A percentile compares a stretch with the other conserved stretches of the same genome.
These are phyloP conservation scores for Echinarachnius parma DNA, from an alignment of 53 echinoderm and acorn worm species.

Conservation along the genomic window DNA sequence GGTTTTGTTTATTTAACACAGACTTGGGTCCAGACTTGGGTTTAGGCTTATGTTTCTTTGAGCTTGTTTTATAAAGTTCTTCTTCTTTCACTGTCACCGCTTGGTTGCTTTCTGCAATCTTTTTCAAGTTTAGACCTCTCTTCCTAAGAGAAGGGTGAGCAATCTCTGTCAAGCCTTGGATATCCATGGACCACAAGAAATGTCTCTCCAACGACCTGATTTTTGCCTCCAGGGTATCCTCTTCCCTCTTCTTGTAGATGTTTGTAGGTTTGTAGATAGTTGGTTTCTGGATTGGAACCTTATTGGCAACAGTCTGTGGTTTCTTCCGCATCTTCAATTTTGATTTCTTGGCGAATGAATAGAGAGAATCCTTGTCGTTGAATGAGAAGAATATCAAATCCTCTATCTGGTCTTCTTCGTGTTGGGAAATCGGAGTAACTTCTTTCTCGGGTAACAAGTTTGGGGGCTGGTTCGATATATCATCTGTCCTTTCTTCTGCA, in stretches of 20 bases:
- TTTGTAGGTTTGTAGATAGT: too few relatives aligned
- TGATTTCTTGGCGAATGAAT: conserved; percentile 4
- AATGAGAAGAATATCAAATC: conserved; percentile 22
- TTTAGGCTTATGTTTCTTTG: conserved; percentile 3
- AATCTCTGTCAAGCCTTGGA: conserved; percentile 27
- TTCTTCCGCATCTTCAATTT: conserved; percentile 23
- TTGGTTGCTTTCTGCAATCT: conserved; percentile 1
- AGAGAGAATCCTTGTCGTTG: not conserved
- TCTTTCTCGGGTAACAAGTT: conserved; percentile 5
- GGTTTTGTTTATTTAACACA: not conserved
- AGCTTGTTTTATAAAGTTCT: conserved; percentile 5
- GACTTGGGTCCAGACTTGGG: not conserved
- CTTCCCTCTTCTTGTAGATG: conserved; percentile 17
- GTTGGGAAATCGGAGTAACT: not conserved
- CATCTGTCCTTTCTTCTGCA: not conserved
- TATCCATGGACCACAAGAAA: conserved; percentile 13
- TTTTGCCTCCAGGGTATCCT: not conserved
- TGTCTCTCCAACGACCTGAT: conserved; percentile 14
- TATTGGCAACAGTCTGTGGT: not conserved
- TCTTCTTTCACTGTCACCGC: conserved; percentile 18
- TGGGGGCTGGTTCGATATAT: not conserved
- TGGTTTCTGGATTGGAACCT: not conserved
- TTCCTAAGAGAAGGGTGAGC: conserved; percentile 55
- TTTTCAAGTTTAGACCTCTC: conserved; percentile 46
- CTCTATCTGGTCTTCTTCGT: not conserved